These are phyloP conservation scores for Ennomos erosarius DNA, from an alignment of 2,888 invertebrate genomes.

Conservation along the genomic window DNA sequence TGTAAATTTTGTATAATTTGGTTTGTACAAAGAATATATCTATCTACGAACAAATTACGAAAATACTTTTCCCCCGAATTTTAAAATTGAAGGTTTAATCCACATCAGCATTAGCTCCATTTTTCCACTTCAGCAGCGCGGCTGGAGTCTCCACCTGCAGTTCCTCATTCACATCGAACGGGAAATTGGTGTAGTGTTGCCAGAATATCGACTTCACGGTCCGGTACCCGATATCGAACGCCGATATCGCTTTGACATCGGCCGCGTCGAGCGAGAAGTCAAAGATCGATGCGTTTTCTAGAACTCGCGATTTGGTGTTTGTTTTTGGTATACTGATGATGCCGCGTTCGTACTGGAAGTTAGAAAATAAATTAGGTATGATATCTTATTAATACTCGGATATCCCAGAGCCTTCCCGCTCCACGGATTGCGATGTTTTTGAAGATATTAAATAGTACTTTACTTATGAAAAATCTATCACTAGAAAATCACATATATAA, in stretches of 20 bases:
- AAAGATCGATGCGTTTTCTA: slow-evolving; percentile 67
- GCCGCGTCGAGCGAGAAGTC: slow-evolving; percentile 50
- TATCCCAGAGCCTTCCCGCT: no score
- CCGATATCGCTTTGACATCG: slow-evolving; percentile 39
- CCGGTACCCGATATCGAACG: slow-evolving; percentile 58
- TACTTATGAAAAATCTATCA: no score
- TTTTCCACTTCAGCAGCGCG: slow-evolving; percentile 50
- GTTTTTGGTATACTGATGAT: slow-evolving; percentile 64
- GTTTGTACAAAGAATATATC: no score
- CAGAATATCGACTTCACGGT: slow-evolving; percentile 50
- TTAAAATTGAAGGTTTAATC: not conserved
- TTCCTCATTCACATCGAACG: slow-evolving; percentile 50
- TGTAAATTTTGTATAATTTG: no score
- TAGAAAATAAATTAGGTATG: no score
- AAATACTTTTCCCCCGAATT: no score
- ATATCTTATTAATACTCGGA: no score
- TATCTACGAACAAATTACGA: no score
- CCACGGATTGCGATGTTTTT: no score
- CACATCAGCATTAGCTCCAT: slow-evolving; percentile 39
- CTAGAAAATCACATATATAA: no score
- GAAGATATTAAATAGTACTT: no score
- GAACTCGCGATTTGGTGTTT: slow-evolving; percentile 52
- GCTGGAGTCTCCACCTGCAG: slow-evolving; percentile 41
- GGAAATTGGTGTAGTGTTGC: slow-evolving; percentile 56
- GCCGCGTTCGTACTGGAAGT: slow-evolving; percentile 62